Conservation (phyloP, 2,113 vertebrate species). For the Enhydra lutris region DNA sequence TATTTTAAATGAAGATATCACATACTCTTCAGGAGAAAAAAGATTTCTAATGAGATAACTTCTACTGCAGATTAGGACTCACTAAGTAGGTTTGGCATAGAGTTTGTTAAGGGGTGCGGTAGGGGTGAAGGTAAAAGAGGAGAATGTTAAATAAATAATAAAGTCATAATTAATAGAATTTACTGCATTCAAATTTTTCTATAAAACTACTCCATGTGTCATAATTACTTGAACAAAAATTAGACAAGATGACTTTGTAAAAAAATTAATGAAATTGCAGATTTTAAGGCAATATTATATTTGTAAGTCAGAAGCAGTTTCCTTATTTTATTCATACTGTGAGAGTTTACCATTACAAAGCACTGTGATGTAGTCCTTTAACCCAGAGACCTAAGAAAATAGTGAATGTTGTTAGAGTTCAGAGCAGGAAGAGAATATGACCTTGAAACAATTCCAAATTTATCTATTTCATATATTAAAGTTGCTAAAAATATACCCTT, state of each 20-base stretch:
- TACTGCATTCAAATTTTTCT: background rate
- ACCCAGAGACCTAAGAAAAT: background rate
- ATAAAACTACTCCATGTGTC: background rate
- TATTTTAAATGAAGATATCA: background rate
- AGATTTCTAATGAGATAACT: background rate
- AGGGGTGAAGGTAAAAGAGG: background rate
- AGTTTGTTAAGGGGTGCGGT: background rate
- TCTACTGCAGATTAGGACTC: background rate
- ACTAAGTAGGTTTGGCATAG: background rate
- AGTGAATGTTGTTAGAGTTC: background rate
- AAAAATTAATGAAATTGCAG: background rate
- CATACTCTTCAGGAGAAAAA: background rate
- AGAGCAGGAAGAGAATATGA: background rate
- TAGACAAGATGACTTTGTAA: background rate
- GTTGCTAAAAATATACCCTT: background rate
- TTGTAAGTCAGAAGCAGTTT: slow-evolving; percentile 7
- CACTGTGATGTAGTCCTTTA: background rate
- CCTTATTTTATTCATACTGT: background rate
- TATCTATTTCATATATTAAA: slow-evolving; percentile 2
- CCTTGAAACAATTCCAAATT: background rate
- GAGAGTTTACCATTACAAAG: background rate
- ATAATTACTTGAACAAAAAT: background rate
- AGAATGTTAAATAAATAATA: background rate
- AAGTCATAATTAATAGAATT: background rate
- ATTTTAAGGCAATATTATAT: background rate